Conservation (phyloP, 2,113 vertebrate genomes). For the Lanius collurio region DNA sequence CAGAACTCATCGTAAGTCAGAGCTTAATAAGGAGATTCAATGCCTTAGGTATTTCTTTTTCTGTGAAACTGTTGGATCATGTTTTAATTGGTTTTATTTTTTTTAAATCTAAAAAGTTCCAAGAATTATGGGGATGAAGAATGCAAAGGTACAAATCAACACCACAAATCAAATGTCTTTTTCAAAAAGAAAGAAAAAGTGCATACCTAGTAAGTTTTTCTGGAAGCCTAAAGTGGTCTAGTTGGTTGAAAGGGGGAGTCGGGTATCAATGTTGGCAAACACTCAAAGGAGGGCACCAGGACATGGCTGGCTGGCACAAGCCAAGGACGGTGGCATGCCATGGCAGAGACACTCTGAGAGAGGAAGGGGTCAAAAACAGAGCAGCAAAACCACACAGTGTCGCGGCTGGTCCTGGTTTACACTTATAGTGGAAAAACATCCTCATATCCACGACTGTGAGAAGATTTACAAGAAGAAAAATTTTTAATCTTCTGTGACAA, state of each 20-base stretch:
- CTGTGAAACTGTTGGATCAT: neutral
- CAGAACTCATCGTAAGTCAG: neutral
- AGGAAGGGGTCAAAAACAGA: neutral
- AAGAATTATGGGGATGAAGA: neutral
- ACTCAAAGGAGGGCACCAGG: fast-evolving
- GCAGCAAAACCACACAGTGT: neutral
- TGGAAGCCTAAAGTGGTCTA: neutral
- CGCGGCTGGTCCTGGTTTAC: neutral
- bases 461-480: neutral
- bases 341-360: neutral
- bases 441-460: fast-evolving
- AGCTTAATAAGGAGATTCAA: neutral
- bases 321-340: fast-evolving
- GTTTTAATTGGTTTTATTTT: neutral
- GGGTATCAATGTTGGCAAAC: neutral
- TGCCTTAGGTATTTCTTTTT: neutral
- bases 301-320: neutral
- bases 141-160: neutral
- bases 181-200: neutral
- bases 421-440: neutral
- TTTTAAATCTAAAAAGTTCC: neutral
- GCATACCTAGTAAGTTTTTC: neutral
- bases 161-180: neutral
- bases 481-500: neutral
- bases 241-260: neutral